Evolutionary conservation across 2,113 vertebrate genomes (phyloP), one percentile per base, ranked within the genome.

Genomic region (Leptodactylus fuscus): DNA sequence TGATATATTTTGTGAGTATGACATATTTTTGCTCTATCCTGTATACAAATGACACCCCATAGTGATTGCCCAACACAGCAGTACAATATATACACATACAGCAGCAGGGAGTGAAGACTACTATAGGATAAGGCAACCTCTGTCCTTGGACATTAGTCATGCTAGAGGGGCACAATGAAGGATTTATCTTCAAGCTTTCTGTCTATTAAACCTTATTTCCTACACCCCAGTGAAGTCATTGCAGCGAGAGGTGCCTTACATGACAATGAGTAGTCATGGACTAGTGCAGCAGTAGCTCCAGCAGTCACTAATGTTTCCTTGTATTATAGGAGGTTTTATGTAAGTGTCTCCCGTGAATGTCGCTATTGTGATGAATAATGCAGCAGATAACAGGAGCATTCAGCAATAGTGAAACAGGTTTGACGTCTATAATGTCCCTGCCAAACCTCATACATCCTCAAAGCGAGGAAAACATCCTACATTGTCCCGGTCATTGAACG

Each of bases 281-380:
- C 58, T 13, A 24, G 10, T n/a, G 11, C n/a, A 9, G 29, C 29
- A 16, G 29, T 13, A 20, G 12, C 11, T 62, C 27, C 53, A 27
- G 60, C 60, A 27, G n/a, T 27, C n/a, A 24, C 60, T 32, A 8
- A 24, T 65, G n/a, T 65, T 3, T 41, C 4, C 29, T 0, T 69
- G 32, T 41, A 71, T 38, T 71, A 24, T 44, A 13, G 20, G 22
- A 4, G 1, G n/a, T 24, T 44, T 44, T 1, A 73, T 73, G 10
- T 24, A 13, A 27, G 10, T 15, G 36, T n/a, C 70, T 73, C 22
- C 38, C 13, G 70, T 24, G 70, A 46, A 13, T 44, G 71, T 16
- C n/a, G 13, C 41, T 15, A 46, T 22, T 44, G 24, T 74, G 10
- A 46, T 74, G 71, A 74, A 74, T 74, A 74, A 74, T 73, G 32